Base-by-base conservation (phyloP, 2,797 vertebrate species). In the Clarias platycephalus region DNA sequence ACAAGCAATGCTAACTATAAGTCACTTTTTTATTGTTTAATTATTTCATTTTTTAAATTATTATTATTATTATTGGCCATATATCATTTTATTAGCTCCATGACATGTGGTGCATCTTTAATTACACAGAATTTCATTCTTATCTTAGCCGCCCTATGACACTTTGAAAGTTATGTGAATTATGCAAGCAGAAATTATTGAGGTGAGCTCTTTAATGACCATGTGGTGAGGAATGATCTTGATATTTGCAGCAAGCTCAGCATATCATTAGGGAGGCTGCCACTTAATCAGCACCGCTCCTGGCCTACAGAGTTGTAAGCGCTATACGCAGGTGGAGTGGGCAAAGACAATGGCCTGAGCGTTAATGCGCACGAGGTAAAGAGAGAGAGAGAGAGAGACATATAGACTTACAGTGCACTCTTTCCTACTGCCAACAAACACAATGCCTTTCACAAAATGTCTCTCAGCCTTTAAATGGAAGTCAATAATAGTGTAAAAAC, bases 231-330 rank as follows among this genome's bases (percentile, higher is more conserved):
- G 89, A 94, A 95, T 94, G 91, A 92, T 93, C 88, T 90, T 94
- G 93, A 94, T 95, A 93, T 94, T 94, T 93, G 92, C 90, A 92
- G 89, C 87, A 89, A 93, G 90, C 90, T 89, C 90, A 84, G 85
- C 26, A 87, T 74, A 85, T 91, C 93, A 93, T 93, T 94, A 94
- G 90, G 87, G 90, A 83, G 86, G 34, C 84, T 68, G 87, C 89
- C 88, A 92, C 93, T 94, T 93, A 92, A 94, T 94, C 92, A 94
- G 91, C 89, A 87, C 76, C 84, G 90, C 88, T 83, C 75, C 86
- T 88, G 90, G 91, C 92, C 92, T 91, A 92, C 90, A 90, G 86
- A 82, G 72, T 72, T 62, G 90, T 91, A 63, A 49, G 93, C 93
- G 92, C 88, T 90, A 53, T 53, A 91, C 82, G 88, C 89, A 89